Evolutionary conservation across 1,140 invertebrate genomes (phyloP).

Genomic region (Maconellicoccus hirsutus): DNA sequence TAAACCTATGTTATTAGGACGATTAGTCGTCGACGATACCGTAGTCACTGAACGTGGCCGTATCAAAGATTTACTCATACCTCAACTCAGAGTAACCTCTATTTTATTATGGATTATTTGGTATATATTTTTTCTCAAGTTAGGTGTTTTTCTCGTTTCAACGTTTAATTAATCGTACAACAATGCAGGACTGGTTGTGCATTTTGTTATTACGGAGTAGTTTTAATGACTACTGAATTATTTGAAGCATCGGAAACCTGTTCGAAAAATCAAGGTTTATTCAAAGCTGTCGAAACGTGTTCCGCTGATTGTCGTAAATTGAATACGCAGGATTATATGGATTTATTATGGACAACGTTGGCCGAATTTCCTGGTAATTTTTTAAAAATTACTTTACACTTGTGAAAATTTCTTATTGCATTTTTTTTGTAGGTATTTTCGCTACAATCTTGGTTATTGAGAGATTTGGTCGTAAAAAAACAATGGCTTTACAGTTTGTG

Average conservation of each 20-base stretch:
- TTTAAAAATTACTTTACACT: not conserved
- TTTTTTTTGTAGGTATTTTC: slow-evolving; percentile 61
- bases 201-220: slow-evolving; percentile 92
- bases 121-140: slow-evolving; percentile 39
- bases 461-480: slow-evolving; percentile 77
- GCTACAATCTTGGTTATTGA: slow-evolving; percentile 86
- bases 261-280: slow-evolving; percentile 14
- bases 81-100: slow-evolving; percentile 70
- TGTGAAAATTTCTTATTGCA: not conserved
- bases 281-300: slow-evolving; percentile 39
- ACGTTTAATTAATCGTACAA: not conserved
- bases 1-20: slow-evolving; percentile 73
- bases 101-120: slow-evolving; percentile 86
- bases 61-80: slow-evolving; percentile 63
- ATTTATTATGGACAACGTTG: slow-evolving; percentile 85
- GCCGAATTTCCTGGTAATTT: slow-evolving; percentile 83
- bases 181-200: slow-evolving; percentile 73
- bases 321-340: slow-evolving; percentile 78
- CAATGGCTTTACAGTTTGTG: slow-evolving; percentile 87
- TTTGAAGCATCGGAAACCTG: slow-evolving; percentile 50
- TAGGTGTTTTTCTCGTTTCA: not conserved
- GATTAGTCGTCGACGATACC: slow-evolving; percentile 69
- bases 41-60: slow-evolving; percentile 51
- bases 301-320: slow-evolving; percentile 61
- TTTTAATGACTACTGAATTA: slow-evolving; percentile 88